phyloP scores from a whole-genome alignment of 2,797 vertebrate species.

The Thunnus albacares region DNA sequence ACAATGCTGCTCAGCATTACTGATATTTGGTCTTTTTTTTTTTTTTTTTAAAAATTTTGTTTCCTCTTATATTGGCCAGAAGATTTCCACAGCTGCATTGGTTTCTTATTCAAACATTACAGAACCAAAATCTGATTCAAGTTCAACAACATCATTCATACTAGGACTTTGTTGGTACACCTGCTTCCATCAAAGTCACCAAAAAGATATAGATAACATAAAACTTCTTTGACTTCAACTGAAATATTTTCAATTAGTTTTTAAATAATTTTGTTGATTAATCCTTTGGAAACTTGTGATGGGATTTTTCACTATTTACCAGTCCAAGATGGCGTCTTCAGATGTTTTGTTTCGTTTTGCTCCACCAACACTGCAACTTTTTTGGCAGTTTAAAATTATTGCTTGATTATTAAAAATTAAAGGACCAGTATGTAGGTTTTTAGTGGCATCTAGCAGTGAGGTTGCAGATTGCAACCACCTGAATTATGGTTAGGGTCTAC shows the following conservation, averaged over 20 bases:
- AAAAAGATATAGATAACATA: not conserved
- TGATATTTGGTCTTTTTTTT: not conserved
- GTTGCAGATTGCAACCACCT: too few species aligned
- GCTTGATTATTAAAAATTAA: too few species aligned
- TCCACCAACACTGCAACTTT: too few species aligned
- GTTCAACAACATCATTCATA: not conserved
- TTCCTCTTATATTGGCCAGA: conserved; percentile 9
- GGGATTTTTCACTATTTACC: too few species aligned
- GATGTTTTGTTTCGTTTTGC: too few species aligned
- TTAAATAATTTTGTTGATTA: not conserved
- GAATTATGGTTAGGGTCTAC: too few species aligned
- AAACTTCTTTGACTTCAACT: not conserved
- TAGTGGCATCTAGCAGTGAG: too few species aligned
- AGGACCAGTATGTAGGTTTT: too few species aligned
- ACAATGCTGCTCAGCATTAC: conserved; percentile 61
- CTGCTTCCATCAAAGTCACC: not conserved
- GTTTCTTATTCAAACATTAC: conserved; percentile 51
- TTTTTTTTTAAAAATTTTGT: not conserved
- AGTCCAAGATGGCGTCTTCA: too few species aligned
- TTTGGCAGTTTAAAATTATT: not conserved
- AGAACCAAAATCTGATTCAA: not conserved
- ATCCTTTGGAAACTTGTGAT: not conserved
- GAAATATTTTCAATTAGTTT: not conserved
- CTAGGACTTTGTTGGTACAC: not conserved
- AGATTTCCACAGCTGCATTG: conserved; percentile 54